These are phyloP conservation scores for Thera obeliscata DNA, from an alignment of 2,888 invertebrate species.

Conservation along the genomic window DNA sequence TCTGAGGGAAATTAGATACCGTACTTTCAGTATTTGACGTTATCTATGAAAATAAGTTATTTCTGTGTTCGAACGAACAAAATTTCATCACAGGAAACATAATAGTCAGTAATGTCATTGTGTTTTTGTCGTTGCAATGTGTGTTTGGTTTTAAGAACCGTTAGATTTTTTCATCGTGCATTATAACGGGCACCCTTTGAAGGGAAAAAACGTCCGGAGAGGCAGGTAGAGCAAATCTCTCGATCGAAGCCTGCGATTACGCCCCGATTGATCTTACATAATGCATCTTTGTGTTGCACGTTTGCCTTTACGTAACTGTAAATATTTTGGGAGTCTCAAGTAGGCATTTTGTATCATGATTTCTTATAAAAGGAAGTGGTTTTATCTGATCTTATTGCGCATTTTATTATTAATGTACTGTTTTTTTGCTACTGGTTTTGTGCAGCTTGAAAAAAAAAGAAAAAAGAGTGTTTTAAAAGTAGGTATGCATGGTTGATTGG, in stretches of 20 bases:
- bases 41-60: neutral
- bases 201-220: conserved; percentile 66
- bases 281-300: conserved; percentile 62
- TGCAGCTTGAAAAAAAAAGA: neutral
- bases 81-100: conserved; percentile 72
- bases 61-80: conserved; percentile 53
- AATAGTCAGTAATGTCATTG: conserved; percentile 73
- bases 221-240: conserved; percentile 79
- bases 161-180: conserved; percentile 70
- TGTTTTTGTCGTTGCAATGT: conserved; percentile 78
- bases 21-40: neutral
- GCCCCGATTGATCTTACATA: conserved; percentile 67
- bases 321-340: conserved; percentile 44
- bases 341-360: conserved; percentile 29
- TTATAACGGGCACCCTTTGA: conserved; percentile 78
- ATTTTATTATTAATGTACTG: conserved; percentile 13
- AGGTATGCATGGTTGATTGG: neutral
- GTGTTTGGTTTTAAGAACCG: conserved; percentile 75
- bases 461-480: too few species aligned
- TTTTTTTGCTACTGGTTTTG: conserved; percentile 8
- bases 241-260: conserved; percentile 73
- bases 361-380: conserved; percentile 22
- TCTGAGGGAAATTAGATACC: too few species aligned
- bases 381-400: conserved; percentile 26
- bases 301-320: conserved; percentile 66